Percentiles rank a stretch among this genome's conserved stretches.
phyloP scores from a whole-genome alignment of 53 echinoderm and acorn worm species.

The Henricia sp. region DNA sequence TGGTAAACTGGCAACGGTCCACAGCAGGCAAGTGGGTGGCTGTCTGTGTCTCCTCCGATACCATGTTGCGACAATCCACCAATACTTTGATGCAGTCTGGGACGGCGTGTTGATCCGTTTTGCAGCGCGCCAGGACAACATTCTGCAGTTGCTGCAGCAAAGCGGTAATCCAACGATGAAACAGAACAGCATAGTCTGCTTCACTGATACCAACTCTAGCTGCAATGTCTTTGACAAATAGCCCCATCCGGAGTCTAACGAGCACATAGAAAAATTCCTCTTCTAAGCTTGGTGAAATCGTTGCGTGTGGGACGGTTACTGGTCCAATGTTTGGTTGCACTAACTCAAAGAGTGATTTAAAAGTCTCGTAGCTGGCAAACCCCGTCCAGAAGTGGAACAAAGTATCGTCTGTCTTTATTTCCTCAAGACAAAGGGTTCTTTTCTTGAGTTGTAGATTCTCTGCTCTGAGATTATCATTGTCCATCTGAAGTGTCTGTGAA shows the following conservation, averaged over 20 bases:
- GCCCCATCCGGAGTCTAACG: neutral
- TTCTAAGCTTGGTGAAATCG: neutral
- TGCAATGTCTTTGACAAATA: neutral
- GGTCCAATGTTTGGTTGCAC: neutral
- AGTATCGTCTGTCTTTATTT: neutral
- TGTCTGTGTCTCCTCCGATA: neutral
- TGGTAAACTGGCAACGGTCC: conserved; percentile 11
- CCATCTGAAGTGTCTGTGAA: conserved; percentile 14
- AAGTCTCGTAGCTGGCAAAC: conserved; percentile 7
- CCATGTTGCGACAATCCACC: conserved; percentile 5
- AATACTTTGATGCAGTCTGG: neutral
- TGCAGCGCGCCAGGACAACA: neutral
- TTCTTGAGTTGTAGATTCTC: neutral
- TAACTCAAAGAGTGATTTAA: neutral
- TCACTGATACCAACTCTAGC: conserved; percentile 7
- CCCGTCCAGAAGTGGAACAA: neutral
- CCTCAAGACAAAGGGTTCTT: neutral
- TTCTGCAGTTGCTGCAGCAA: conserved; percentile 6
- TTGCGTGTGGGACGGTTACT: neutral
- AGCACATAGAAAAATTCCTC: conserved; percentile 24
- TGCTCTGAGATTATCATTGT: neutral
- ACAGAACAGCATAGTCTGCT: neutral
- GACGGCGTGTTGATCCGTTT: neutral
- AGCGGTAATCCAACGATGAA: conserved; percentile 19
- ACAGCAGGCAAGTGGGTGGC: neutral